Evolutionary conservation across 92 coral and sea anemone species (phyloP).

Genomic region (Umimayanthus chanpuru): DNA sequence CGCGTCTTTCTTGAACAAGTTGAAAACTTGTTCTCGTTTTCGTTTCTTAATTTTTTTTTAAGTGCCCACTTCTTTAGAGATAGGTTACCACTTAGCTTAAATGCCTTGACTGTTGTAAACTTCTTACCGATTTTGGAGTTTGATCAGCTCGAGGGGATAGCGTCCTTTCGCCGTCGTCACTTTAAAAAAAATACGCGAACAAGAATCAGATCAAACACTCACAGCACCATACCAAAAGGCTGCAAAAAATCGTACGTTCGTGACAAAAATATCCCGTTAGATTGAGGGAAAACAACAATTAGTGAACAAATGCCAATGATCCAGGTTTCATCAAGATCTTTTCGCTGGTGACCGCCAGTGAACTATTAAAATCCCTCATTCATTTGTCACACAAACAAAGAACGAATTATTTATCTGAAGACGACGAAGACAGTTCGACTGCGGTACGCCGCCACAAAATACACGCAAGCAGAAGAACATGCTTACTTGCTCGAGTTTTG

Average conservation of each 20-base stretch:
- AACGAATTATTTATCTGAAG: background rate
- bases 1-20: background rate
- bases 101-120: background rate
- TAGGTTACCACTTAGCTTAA: background rate
- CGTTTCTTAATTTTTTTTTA: background rate
- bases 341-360: background rate
- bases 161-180: constrained; percentile 25
- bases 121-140: constrained; percentile 11
- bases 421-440: background rate
- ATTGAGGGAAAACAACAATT: background rate
- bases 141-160: constrained; percentile 1
- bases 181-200: background rate
- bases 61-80: background rate
- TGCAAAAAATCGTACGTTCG: background rate
- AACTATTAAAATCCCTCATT: background rate
- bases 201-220: background rate
- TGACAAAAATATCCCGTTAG: background rate
- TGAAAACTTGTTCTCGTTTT: background rate
- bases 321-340: background rate
- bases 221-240: background rate
- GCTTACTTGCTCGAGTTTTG: constrained; percentile 62
- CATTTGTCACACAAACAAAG: constrained; percentile 12
- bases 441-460: background rate
- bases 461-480: background rate
- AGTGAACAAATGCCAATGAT: background rate